Conservation (phyloP, 1,140 invertebrate species). For the Protaetia brevitarsis region DNA sequence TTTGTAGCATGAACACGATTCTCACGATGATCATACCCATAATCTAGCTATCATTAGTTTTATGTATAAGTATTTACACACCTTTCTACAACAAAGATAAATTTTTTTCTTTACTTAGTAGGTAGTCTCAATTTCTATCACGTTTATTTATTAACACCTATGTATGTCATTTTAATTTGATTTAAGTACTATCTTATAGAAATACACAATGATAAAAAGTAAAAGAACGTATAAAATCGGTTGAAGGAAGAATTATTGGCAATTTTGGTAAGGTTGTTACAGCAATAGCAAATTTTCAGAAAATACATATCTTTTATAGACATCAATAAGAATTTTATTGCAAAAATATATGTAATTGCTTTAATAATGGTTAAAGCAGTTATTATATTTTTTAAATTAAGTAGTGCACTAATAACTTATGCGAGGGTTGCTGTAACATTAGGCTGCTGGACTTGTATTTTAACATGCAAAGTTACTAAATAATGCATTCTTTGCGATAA, state of each 20-base stretch:
- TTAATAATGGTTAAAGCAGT: too few species aligned
- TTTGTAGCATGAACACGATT: conserved; percentile 29
- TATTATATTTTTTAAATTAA: too few species aligned
- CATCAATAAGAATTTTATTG: too few species aligned
- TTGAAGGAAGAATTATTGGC: neutral
- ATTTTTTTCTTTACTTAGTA: conserved; percentile 19
- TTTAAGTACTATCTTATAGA: conserved; percentile 28
- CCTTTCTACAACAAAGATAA: conserved; percentile 33
- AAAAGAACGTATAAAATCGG: neutral
- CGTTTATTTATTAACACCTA: conserved; percentile 37
- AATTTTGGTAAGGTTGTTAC: too few species aligned
- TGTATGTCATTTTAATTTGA: conserved; percentile 13
- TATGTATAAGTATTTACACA: conserved; percentile 24
- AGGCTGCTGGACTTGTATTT: too few species aligned
- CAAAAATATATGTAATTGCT: too few species aligned
- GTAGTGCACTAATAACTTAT: too few species aligned
- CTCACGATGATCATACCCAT: neutral
- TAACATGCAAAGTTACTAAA: too few species aligned
- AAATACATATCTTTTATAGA: too few species aligned
- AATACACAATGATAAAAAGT: conserved; percentile 30
- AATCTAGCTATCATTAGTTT: neutral
- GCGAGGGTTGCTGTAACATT: too few species aligned
- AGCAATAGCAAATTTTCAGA: too few species aligned
- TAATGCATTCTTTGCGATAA: too few species aligned
- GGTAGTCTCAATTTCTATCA: conserved; percentile 38